Conservation (phyloP, 2,888 invertebrate genomes). For the Chrysolina americana region DNA sequence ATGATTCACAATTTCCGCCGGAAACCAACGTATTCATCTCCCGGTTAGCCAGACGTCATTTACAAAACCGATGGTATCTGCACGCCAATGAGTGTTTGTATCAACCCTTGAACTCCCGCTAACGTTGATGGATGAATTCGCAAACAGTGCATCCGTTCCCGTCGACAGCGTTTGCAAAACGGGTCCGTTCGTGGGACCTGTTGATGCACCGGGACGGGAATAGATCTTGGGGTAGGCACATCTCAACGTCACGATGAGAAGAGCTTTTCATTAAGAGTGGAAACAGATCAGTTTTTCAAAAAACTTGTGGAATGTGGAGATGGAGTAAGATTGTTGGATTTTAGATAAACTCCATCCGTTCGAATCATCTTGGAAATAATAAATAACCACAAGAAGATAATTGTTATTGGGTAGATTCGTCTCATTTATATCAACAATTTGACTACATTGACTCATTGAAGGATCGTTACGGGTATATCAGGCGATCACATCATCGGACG, state of each 20-base stretch:
- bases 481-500: too few species aligned
- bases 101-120: conserved; percentile 39
- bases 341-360: too few species aligned
- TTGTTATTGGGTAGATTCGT: too few species aligned
- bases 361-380: too few species aligned
- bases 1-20: background rate
- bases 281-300: background rate
- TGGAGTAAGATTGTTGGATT: too few species aligned
- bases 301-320: too few species aligned
- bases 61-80: conserved; percentile 30
- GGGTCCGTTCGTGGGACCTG: conserved; percentile 55
- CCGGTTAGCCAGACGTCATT: conserved; percentile 10
- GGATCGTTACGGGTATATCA: too few species aligned
- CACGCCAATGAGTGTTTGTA: conserved; percentile 40
- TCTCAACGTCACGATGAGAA: conserved; percentile 14
- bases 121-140: conserved; percentile 64
- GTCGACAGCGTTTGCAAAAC: conserved; percentile 45
- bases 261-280: background rate
- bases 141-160: conserved; percentile 62
- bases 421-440: too few species aligned
- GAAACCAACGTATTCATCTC: conserved; percentile 22
- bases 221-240: conserved; percentile 20
- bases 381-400: too few species aligned
- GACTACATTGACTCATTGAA: too few species aligned
- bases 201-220: conserved; percentile 46